Conservation (phyloP, 2,888 invertebrate species). For the Lasioglossum lativentre region DNA sequence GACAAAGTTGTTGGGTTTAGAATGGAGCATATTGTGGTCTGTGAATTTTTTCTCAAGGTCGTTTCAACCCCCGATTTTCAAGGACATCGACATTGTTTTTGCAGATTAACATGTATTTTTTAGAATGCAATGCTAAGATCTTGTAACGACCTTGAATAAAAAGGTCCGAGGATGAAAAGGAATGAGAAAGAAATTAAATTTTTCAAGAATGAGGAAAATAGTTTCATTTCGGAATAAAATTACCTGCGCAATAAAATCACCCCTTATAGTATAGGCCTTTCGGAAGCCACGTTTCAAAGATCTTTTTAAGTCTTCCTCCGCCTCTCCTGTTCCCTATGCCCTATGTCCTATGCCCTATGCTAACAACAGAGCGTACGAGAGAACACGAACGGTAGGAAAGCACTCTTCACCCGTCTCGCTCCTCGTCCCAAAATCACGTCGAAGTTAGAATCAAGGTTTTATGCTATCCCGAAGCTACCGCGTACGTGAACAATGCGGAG, state of each 20-base stretch:
- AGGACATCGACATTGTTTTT: too few relatives aligned
- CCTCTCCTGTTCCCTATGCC: conserved; percentile 38
- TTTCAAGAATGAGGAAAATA: not conserved
- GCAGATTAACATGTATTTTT: too few relatives aligned
- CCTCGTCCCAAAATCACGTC: conserved; percentile 71
- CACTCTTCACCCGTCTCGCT: conserved; percentile 1
- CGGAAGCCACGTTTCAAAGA: conserved; percentile 72
- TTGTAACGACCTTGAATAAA: too few relatives aligned
- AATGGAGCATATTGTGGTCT: too few relatives aligned
- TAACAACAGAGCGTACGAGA: conserved; percentile 31
- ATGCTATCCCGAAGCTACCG: conserved; percentile 72
- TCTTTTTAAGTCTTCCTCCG: conserved; percentile 64
- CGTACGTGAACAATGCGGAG: conserved; percentile 64
- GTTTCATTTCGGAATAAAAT: not conserved
- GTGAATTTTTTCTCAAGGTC: too few relatives aligned
- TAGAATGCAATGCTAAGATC: too few relatives aligned
- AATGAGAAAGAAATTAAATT: not conserved
- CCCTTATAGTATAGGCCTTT: conserved; percentile 25
- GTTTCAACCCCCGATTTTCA: too few relatives aligned
- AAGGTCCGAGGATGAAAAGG: too few relatives aligned
- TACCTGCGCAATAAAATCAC: conserved; percentile 27
- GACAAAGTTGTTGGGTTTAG: too few relatives aligned
- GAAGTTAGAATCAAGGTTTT: conserved; percentile 77
- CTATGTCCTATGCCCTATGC: conserved; percentile 10
- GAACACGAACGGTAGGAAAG: conserved; percentile 16